Evolutionary conservation across 1,140 invertebrate species (phyloP).

Genomic region (Sminthurides bifidus): DNA sequence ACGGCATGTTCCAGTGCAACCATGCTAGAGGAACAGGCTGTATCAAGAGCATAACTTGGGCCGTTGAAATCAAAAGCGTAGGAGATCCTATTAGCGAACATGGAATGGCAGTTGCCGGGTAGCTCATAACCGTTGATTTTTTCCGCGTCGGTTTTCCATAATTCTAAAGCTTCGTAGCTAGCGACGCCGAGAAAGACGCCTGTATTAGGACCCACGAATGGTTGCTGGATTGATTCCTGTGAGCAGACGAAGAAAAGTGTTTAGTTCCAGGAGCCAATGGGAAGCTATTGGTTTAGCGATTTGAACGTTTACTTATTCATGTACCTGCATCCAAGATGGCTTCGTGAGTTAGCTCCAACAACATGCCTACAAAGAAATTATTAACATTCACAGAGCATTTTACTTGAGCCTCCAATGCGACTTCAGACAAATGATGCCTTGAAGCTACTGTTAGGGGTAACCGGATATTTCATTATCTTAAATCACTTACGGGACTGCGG

Average conservation of each 20-base stretch:
- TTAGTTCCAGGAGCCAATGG: not conserved
- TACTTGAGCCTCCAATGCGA: too few relatives aligned
- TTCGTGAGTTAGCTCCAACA: constrained; percentile 50
- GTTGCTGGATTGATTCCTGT: constrained; percentile 34
- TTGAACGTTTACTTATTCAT: not conserved
- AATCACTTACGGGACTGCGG: constrained; percentile 49
- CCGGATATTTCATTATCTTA: too few relatives aligned
- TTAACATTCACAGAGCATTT: too few relatives aligned
- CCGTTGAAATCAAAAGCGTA: constrained; percentile 53
- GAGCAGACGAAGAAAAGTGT: not conserved
- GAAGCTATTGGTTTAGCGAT: not conserved
- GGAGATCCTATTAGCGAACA: constrained; percentile 55
- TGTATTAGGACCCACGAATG: constrained; percentile 40
- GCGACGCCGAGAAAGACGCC: constrained; percentile 44
- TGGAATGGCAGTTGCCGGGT: constrained; percentile 50
- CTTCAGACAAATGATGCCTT: too few relatives aligned
- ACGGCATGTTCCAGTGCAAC: constrained; percentile 45
- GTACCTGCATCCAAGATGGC: constrained; percentile 48
- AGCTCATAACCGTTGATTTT: constrained; percentile 47
- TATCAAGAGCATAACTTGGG: constrained; percentile 38
- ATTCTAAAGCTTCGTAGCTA: constrained; percentile 27
- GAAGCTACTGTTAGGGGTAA: too few relatives aligned
- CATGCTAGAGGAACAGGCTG: constrained; percentile 48
- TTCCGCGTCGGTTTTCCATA: constrained; percentile 32
- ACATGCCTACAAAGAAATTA: too few relatives aligned